These are phyloP conservation scores for Acanthurus tractus DNA, from an alignment of 2,797 vertebrate genomes.

Conservation along the genomic window DNA sequence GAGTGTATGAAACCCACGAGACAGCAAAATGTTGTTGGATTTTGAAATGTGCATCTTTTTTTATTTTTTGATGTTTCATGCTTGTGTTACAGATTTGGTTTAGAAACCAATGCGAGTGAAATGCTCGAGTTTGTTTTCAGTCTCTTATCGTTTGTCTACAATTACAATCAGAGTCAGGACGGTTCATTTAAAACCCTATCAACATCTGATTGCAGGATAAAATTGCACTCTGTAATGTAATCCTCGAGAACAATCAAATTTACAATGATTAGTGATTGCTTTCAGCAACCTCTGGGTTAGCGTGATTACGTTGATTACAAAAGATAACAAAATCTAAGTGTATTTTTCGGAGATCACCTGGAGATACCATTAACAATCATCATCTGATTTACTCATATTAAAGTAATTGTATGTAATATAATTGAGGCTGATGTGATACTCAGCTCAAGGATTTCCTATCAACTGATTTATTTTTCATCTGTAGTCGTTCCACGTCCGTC, in stretches of 20 bases:
- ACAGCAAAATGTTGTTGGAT: conserved; percentile 4
- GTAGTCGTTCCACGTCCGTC: neutral
- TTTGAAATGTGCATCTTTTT: conserved; percentile 20
- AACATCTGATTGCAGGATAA: conserved; percentile 18
- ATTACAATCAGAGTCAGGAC: conserved; percentile 26
- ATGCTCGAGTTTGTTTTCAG: conserved; percentile 72
- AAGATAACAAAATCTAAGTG: neutral
- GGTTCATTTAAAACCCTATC: conserved; percentile 28
- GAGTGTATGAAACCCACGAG: conserved; percentile 36
- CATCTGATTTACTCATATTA: neutral
- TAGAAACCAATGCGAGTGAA: conserved; percentile 58
- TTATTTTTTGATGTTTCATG: conserved; percentile 51
- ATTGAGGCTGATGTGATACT: neutral
- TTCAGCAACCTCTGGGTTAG: neutral
- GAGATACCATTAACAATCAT: neutral
- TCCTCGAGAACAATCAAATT: conserved; percentile 26
- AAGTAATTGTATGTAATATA: neutral
- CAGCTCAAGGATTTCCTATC: neutral
- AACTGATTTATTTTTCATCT: conserved; percentile 1
- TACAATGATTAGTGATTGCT: conserved; percentile 26
- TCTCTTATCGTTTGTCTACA: neutral
- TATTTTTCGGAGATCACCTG: neutral
- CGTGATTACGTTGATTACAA: conserved; percentile 29
- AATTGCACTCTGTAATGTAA: neutral
- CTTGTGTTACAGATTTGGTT: conserved; percentile 77